These are phyloP conservation scores for Lycopodina hypogea DNA, from an alignment of 37 sponge, comb jelly and placozoan genomes.

Conservation along the genomic window DNA sequence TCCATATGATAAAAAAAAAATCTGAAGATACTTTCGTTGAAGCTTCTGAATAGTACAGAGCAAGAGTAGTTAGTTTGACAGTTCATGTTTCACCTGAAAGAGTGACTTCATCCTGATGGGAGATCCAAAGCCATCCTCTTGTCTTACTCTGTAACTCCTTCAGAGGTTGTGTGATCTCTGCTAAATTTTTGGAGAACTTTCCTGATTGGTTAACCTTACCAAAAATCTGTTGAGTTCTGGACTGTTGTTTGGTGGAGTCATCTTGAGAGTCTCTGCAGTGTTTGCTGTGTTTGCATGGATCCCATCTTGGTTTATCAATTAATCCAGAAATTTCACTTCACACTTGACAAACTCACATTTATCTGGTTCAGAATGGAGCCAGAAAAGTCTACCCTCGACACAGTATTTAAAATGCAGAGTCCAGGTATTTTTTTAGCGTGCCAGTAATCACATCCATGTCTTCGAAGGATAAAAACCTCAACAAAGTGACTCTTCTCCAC, in stretches of 20 bases:
- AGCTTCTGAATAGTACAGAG: too few species aligned
- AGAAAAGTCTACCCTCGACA: too few species aligned
- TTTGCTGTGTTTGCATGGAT: slow-evolving; percentile 51
- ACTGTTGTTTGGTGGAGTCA: neutral
- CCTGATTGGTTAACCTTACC: slow-evolving; percentile 62
- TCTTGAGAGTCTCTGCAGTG: slow-evolving; percentile 18
- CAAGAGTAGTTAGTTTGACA: too few species aligned
- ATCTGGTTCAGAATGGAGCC: too few species aligned
- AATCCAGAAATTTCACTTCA: slow-evolving; percentile 16
- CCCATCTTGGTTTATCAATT: slow-evolving; percentile 6
- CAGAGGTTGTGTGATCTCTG: slow-evolving; percentile 48
- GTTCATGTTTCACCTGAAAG: too few species aligned
- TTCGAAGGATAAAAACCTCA: too few species aligned
- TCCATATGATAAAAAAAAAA: too few species aligned
- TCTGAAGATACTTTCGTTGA: too few species aligned
- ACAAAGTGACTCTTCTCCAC: too few species aligned
- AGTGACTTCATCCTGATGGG: slow-evolving; percentile 22
- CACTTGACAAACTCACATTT: slow-evolving; percentile 46
- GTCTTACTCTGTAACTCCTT: slow-evolving; percentile 28
- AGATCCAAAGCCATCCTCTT: slow-evolving; percentile 44
- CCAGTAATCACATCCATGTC: too few species aligned
- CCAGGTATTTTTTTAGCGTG: too few species aligned
- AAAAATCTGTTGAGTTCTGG: slow-evolving; percentile 33
- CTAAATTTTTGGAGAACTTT: slow-evolving; percentile 39
- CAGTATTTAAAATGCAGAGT: too few species aligned